These are phyloP conservation scores for Catocala sponsa DNA, from an alignment of 2,888 invertebrate genomes.

Conservation along the genomic window DNA sequence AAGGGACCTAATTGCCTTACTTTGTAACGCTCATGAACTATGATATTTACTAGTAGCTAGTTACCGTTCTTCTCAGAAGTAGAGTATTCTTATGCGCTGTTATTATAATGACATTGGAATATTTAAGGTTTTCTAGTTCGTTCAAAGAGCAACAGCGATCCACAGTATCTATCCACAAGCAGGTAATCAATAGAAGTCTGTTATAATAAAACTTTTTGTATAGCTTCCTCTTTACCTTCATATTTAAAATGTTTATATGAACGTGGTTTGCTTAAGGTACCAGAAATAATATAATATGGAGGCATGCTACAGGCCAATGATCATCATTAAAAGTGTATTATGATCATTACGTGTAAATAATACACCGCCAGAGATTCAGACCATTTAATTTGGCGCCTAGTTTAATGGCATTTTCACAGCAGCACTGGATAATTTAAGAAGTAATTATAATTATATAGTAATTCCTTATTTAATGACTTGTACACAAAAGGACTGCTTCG, in stretches of 20 bases:
- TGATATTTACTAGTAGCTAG: no score
- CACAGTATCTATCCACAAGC: no score
- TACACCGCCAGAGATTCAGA: conserved; percentile 12
- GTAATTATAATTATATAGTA: background rate
- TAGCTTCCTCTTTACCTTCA: conserved; percentile 17
- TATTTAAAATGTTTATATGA: conserved; percentile 26
- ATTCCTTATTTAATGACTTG: background rate
- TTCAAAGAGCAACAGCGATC: no score
- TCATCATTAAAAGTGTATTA: conserved; percentile 59
- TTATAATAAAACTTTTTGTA: no score
- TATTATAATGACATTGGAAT: no score
- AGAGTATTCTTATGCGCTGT: no score
- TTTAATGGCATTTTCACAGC: conserved; percentile 19
- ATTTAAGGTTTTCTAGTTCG: no score
- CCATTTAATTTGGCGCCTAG: conserved; percentile 26
- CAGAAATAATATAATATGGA: conserved; percentile 50
- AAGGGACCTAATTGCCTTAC: no score
- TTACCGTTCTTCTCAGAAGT: no score
- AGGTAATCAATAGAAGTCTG: no score
- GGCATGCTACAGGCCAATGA: conserved; percentile 57
- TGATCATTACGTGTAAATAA: conserved; percentile 59
- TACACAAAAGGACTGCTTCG: background rate
- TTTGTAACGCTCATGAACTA: no score
- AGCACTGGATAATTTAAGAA: conserved; percentile 1
- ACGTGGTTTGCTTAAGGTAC: conserved; percentile 45